These are phyloP conservation scores for Branchellion lobata DNA, from an alignment of 2,888 invertebrate genomes.

Conservation along the genomic window DNA sequence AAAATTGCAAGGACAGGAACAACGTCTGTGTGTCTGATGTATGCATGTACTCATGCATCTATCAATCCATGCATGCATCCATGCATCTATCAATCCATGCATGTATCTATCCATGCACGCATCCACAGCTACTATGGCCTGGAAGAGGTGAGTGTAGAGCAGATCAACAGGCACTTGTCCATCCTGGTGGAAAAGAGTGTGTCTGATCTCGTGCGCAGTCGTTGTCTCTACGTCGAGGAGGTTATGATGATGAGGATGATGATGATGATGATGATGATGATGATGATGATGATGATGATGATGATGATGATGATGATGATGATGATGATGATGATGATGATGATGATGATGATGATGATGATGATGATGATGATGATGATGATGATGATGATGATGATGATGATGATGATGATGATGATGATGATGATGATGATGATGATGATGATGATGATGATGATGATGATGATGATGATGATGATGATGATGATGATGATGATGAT, in stretches of 20 bases:
- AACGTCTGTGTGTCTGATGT: too few relatives aligned
- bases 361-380: slow-evolving; percentile 10
- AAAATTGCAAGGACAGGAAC: background rate
- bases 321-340: slow-evolving; percentile 7
- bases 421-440: background rate
- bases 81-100: too few relatives aligned
- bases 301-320: background rate
- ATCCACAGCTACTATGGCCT: slow-evolving; percentile 58
- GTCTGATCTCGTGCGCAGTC: slow-evolving; percentile 72
- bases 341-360: background rate
- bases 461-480: slow-evolving; percentile 4
- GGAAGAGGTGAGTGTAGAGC: slow-evolving; percentile 59
- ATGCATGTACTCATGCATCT: too few relatives aligned
- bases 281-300: background rate
- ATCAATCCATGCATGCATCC: too few relatives aligned
- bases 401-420: background rate
- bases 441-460: background rate
- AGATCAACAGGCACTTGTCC: slow-evolving; percentile 72
- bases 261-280: background rate
- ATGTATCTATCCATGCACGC: too few relatives aligned
- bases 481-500: background rate
- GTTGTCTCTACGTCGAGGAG: slow-evolving; percentile 76
- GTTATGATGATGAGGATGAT: slow-evolving; percentile 48
- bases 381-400: slow-evolving; percentile 21
- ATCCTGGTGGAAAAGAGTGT: slow-evolving; percentile 78